phyloP scores from a whole-genome alignment of 1,140 invertebrate genomes.

The Aphaenogaster ashmeadi region DNA sequence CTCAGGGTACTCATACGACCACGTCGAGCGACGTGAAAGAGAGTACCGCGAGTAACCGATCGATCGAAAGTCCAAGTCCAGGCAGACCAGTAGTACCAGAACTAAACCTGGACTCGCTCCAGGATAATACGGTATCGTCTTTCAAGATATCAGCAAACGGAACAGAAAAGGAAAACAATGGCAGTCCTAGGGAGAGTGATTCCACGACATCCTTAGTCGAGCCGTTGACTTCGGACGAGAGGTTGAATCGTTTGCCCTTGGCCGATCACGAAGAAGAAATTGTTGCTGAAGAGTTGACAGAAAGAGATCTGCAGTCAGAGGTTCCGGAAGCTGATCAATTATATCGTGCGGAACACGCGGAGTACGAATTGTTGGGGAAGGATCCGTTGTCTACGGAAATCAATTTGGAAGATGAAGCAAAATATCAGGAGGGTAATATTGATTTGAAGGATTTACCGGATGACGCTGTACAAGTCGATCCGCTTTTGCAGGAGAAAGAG shows the following conservation, averaged over 20 bases:
- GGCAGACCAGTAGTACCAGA: conserved; percentile 81
- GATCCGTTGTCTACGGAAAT: conserved; percentile 21
- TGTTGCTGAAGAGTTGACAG: not conserved
- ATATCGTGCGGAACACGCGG: conserved; percentile 34
- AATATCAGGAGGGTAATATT: not conserved
- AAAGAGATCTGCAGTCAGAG: conserved; percentile 1
- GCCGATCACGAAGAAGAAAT: not conserved
- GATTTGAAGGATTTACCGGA: not conserved
- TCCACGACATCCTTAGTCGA: conserved; percentile 66
- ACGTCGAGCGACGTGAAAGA: conserved; percentile 77
- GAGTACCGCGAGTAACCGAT: conserved; percentile 73
- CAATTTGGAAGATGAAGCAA: not conserved
- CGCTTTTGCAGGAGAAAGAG: not conserved
- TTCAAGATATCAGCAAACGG: conserved; percentile 71
- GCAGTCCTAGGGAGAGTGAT: conserved; percentile 60
- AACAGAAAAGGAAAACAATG: conserved; percentile 37
- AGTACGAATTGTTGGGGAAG: conserved; percentile 15
- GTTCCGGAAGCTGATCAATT: conserved; percentile 32
- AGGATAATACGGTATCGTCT: conserved; percentile 82
- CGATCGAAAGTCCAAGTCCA: conserved; percentile 68
- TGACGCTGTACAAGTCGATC: not conserved
- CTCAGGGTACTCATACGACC: conserved; percentile 66
- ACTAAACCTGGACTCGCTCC: conserved; percentile 83
- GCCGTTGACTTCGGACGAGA: conserved; percentile 55
- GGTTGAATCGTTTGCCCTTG: not conserved